phyloP scores from a whole-genome alignment of 1,140 invertebrate genomes.

The Drosophila athabasca region DNA sequence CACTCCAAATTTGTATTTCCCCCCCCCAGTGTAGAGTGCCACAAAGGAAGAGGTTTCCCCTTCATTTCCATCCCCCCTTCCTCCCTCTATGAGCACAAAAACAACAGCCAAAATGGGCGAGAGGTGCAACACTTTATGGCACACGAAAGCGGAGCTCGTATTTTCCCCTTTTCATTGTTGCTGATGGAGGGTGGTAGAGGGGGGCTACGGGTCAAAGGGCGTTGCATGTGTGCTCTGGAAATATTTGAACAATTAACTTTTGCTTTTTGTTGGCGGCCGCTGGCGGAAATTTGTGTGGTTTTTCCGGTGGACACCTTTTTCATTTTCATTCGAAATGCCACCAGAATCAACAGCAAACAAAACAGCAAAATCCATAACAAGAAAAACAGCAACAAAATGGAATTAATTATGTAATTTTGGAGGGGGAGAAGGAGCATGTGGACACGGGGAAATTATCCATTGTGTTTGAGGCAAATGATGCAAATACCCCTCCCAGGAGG shows the following conservation, averaged over 20 bases:
- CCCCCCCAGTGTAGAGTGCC: slow-evolving; percentile 14
- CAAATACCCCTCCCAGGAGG: background rate
- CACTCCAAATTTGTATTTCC: slow-evolving; percentile 13
- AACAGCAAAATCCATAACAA: too few relatives aligned
- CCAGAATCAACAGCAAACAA: background rate
- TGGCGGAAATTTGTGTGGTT: slow-evolving; percentile 40
- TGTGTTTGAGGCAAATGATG: slow-evolving; percentile 27
- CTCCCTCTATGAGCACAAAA: slow-evolving; percentile 12
- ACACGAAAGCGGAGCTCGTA: slow-evolving; percentile 5
- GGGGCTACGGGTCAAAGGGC: slow-evolving; percentile 18
- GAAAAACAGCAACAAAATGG: slow-evolving; percentile 18
- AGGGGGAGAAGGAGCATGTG: background rate
- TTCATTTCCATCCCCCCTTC: background rate
- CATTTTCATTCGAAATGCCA: slow-evolving; percentile 21
- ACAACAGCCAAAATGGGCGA: slow-evolving; percentile 36
- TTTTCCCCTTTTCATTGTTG: slow-evolving; percentile 21
- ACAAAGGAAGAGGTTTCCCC: slow-evolving; percentile 13
- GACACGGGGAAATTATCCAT: slow-evolving; percentile 12
- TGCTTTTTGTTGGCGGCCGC: slow-evolving; percentile 40
- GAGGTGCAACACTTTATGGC: slow-evolving; percentile 7
- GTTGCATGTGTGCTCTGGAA: slow-evolving; percentile 52
- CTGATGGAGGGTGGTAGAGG: background rate
- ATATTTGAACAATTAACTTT: slow-evolving; percentile 65
- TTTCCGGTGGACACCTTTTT: slow-evolving; percentile 47
- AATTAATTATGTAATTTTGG: slow-evolving; percentile 57